Evolutionary conservation across 2,797 vertebrate genomes (phyloP).

Genomic region (Parauchenoglanis punctatus): DNA sequence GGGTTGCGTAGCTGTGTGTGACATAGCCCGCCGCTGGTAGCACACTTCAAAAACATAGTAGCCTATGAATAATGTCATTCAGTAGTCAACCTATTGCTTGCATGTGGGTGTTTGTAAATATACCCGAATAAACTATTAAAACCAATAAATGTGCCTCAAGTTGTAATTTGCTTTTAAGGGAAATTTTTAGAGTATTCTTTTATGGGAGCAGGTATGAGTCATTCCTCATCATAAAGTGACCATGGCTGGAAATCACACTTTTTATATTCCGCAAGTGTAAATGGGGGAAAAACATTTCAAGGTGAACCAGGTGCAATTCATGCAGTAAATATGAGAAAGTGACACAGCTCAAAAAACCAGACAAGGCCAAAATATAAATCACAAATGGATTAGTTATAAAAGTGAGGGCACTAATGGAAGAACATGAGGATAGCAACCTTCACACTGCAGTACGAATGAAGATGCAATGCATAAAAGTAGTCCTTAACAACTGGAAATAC

Average conservation of each 20-base stretch:
- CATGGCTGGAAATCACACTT: background rate
- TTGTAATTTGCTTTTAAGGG: conserved; percentile 10
- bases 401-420: background rate
- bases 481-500: background rate
- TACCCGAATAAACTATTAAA: conserved; percentile 75
- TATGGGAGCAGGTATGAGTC: conserved; percentile 2
- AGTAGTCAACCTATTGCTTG: conserved; percentile 71
- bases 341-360: background rate
- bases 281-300: background rate
- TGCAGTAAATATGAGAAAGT: background rate
- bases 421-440: background rate
- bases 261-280: background rate
- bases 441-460: background rate
- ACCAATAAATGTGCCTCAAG: conserved; percentile 13
- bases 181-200: background rate
- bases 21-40: conserved; percentile 68
- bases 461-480: background rate
- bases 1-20: conserved; percentile 69
- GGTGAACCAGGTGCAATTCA: background rate
- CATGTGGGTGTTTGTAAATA: conserved; percentile 86
- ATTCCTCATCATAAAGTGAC: background rate
- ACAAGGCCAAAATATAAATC: background rate
- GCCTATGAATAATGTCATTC: conserved; percentile 71
- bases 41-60: conserved; percentile 66
- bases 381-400: background rate